phyloP scores from a whole-genome alignment of 2,113 vertebrate genomes.

The Oreochromis spilurus region DNA sequence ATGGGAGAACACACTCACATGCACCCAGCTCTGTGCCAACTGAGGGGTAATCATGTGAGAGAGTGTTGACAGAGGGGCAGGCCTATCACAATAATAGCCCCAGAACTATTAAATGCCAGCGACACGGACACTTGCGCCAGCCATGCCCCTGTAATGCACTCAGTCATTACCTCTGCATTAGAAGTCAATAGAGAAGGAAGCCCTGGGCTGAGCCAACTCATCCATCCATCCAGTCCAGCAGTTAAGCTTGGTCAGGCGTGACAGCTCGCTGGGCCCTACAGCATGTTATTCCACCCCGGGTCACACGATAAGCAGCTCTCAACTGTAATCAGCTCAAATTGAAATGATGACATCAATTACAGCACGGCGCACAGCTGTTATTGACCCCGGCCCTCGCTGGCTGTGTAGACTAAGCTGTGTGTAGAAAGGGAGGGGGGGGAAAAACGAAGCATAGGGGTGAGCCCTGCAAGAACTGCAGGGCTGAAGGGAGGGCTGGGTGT shows the following conservation, averaged over 20 bases:
- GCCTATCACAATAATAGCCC: constrained; percentile 26
- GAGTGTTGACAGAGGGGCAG: constrained; percentile 20
- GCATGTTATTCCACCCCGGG: constrained; percentile 53
- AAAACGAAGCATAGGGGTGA: not conserved
- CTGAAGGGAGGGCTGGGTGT: constrained; percentile 33
- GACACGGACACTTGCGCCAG: constrained; percentile 35
- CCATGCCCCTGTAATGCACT: constrained; percentile 37
- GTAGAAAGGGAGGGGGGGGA: not conserved
- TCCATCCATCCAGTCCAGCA: constrained; percentile 42
- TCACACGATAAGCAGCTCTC: constrained; percentile 70
- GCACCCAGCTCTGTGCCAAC: not conserved
- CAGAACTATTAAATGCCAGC: constrained; percentile 30
- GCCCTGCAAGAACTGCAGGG: constrained; percentile 24
- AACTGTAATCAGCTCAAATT: constrained; percentile 77
- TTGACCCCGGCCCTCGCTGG: constrained; percentile 66
- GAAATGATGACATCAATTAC: constrained; percentile 80
- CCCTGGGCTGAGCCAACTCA: constrained; percentile 35
- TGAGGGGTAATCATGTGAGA: not conserved
- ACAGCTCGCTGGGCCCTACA: constrained; percentile 39
- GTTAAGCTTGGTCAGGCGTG: constrained; percentile 57
- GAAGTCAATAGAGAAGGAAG: constrained; percentile 48
- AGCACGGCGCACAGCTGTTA: constrained; percentile 65
- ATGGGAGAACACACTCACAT: not conserved
- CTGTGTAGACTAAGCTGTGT: constrained; percentile 21
- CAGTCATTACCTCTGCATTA: constrained; percentile 62